Percentiles rank a stretch among this genome's conserved stretches.
Evolutionary conservation across 2,888 invertebrate species (phyloP).

Genomic region (Fragum sueziense): DNA sequence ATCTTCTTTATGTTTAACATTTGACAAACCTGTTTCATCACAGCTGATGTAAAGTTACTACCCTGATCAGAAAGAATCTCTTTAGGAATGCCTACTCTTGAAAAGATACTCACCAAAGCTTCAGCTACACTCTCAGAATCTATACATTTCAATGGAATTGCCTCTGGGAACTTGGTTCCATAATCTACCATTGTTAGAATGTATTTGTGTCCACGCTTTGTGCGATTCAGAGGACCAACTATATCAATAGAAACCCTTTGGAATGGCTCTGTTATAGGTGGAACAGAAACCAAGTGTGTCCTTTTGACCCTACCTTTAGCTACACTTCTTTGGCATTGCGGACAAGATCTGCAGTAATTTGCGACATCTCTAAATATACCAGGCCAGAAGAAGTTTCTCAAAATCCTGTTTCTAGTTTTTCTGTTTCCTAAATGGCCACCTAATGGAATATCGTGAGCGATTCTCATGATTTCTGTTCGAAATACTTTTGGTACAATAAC

Average conservation of each 20-base stretch:
- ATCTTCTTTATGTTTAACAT: slow-evolving; percentile 3
- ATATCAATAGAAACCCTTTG: no score
- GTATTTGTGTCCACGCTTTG: slow-evolving; percentile 10
- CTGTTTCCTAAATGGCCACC: neutral
- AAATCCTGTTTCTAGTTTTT: neutral
- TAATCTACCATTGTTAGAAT: no score
- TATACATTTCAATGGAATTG: no score
- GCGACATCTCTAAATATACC: neutral
- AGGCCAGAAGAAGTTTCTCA: neutral
- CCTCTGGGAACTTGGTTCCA: no score
- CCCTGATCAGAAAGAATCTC: no score
- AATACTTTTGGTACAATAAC: neutral
- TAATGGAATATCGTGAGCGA: no score
- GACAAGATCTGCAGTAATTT: neutral
- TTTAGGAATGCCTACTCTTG: slow-evolving; percentile 1
- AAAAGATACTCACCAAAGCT: neutral
- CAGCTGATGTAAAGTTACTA: slow-evolving; percentile 17
- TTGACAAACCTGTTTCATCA: slow-evolving; percentile 17
- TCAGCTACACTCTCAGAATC: no score
- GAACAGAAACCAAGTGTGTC: no score
- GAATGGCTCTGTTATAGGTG: no score
- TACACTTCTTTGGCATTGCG: no score
- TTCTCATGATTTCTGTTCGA: neutral
- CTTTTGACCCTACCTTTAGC: no score
- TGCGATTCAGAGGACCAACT: slow-evolving; percentile 1